Conservation (phyloP, 2,797 vertebrate species). For the Nyctibius grandis region DNA sequence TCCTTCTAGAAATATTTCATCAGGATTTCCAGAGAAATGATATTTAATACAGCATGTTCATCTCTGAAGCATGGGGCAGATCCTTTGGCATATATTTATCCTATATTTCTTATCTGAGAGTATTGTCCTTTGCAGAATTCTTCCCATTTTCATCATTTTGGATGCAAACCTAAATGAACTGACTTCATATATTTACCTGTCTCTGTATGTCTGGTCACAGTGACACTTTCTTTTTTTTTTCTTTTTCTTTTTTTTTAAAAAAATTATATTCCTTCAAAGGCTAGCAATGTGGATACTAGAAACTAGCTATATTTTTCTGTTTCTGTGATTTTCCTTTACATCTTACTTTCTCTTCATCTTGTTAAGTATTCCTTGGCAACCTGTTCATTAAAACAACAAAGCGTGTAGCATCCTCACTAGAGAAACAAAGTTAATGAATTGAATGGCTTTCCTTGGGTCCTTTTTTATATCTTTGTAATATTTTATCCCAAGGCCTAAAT, state of each 20-base stretch:
- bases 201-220: neutral
- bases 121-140: neutral
- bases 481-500: neutral
- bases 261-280: neutral
- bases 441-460: neutral
- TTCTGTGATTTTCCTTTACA: neutral
- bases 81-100: neutral
- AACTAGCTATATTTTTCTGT: neutral
- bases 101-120: neutral
- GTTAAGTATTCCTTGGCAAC: neutral
- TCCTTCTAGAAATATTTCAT: neutral
- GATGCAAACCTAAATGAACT: neutral
- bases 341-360: neutral
- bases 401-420: neutral
- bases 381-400: neutral
- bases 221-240: neutral
- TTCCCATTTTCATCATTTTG: neutral
- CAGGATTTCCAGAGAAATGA: neutral
- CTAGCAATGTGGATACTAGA: neutral
- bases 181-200: neutral
- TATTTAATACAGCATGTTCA: neutral
- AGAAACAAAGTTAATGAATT: slow-evolving; percentile 10
- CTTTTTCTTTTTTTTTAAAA: too few species aligned
- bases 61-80: neutral
- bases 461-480: neutral